These are phyloP conservation scores for Micrasema longulum DNA, from an alignment of 1,140 invertebrate genomes.

Conservation along the genomic window DNA sequence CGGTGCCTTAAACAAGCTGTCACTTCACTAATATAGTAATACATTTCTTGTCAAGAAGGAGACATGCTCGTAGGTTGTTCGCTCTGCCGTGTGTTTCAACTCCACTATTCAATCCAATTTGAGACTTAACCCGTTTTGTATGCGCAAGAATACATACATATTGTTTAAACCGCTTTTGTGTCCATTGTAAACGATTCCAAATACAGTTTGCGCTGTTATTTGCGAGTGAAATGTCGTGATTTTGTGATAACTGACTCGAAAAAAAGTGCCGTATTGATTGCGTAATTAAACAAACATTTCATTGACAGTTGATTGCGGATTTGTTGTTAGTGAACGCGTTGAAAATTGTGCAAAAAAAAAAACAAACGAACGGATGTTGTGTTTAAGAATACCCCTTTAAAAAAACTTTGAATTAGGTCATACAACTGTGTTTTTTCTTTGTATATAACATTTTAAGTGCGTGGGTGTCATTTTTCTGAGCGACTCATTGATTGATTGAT, in stretches of 20 bases:
- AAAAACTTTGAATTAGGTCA: too few relatives aligned
- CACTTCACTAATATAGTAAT: conserved; percentile 37
- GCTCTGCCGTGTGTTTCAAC: conserved; percentile 16
- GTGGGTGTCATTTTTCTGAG: background rate
- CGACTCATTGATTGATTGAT: background rate
- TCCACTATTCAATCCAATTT: background rate
- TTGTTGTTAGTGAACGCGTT: background rate
- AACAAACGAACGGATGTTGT: background rate
- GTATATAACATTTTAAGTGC: background rate
- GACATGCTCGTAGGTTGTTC: conserved; percentile 10
- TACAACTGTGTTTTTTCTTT: background rate
- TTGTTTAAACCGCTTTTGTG: conserved; percentile 6
- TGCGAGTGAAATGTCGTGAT: background rate
- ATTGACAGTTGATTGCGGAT: background rate
- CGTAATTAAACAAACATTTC: background rate
- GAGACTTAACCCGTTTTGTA: background rate
- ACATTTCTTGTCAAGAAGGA: conserved; percentile 32
- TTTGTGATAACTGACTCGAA: background rate
- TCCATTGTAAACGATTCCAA: background rate
- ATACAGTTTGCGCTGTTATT: background rate
- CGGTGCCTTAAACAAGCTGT: conserved; percentile 25
- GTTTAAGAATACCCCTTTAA: background rate
- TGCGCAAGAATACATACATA: background rate
- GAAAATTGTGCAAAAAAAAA: background rate
- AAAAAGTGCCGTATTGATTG: background rate